phyloP scores from a whole-genome alignment of 2,888 invertebrate species.

The Penaeus monodon region DNA sequence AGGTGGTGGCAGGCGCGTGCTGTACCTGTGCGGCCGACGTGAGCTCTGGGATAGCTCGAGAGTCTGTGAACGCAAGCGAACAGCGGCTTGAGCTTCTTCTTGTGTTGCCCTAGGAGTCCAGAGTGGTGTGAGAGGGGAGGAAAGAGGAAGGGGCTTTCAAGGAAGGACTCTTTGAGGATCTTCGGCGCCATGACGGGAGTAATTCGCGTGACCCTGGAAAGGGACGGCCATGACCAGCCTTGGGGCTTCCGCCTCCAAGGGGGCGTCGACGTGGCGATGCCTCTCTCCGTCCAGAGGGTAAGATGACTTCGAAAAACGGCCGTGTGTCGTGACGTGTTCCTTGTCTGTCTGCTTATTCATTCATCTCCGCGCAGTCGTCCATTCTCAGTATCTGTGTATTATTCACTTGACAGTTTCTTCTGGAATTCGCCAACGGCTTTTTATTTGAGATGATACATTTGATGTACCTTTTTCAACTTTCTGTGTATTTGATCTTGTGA shows the following conservation, averaged over 20 bases:
- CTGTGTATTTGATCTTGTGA: neutral
- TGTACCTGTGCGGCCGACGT: conserved; percentile 28
- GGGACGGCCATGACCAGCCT: conserved; percentile 65
- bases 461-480: no score
- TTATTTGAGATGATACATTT: no score
- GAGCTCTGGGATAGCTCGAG: no score
- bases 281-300: conserved; percentile 90
- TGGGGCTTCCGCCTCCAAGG: conserved; percentile 65
- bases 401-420: neutral
- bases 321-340: no score
- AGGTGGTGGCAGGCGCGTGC: conserved; percentile 37
- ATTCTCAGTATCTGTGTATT: neutral
- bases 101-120: no score
- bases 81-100: no score
- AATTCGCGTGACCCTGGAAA: conserved; percentile 55
- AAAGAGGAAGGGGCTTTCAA: no score
- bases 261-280: conserved; percentile 74
- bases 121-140: no score
- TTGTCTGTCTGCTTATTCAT: neutral
- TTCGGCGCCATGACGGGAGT: conserved; percentile 42
- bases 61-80: no score
- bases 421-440: neutral
- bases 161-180: conserved; percentile 9
- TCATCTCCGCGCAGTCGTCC: neutral
- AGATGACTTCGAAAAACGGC: conserved; percentile 17